Evolutionary conservation across 2,797 vertebrate species (phyloP), one percentile per base, ranked within the genome.

Genomic region (Tadarida brasiliensis): DNA sequence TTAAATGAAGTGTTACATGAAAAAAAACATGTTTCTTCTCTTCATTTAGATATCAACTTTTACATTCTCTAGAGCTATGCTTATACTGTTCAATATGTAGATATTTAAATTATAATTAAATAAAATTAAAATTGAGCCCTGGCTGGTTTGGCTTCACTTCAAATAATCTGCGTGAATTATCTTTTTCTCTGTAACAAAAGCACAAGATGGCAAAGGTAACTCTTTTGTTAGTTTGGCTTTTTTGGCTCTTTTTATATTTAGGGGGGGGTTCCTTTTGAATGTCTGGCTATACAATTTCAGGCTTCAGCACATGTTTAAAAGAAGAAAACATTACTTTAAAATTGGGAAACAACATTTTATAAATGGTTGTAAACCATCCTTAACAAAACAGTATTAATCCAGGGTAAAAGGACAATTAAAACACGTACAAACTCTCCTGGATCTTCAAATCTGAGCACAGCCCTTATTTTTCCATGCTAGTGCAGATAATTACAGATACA

Each of bases 261-360:
- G 24, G 24, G 56, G 3, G 73, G 0, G 59, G 68, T 24, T 44
- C 14, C 49, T 71, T 68, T 59, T 61, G 19, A 77, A 20, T 65
- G 59, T 49, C 80, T 76, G 47, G 28, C 47, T 82, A 92, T 96
- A 56, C 7, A 94, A 94, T 92, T 94, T 83, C 33, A 90, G 19
- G 61, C 12, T 90, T 90, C 87, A 68, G 26, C 30, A 59, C 26
- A 49, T 49, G 84, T 56, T 91, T 92, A 54, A 57, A 90, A 87
- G 28, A 63, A 70, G 56, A 22, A 86, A 84, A 51, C 68, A 2
- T 51, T 85, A 57, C 33, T 86, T 76, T 65, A 74, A 93, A 96
- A 74, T 89, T 85, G 65, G 24, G 44, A 82, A 57, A 47, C 22
- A 63, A 44, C 12, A 57, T 63, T 74, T 91, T 80, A 19, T 76